These are phyloP conservation scores for Ametastegia equiseti DNA, from an alignment of 2,888 invertebrate species.

Conservation along the genomic window DNA sequence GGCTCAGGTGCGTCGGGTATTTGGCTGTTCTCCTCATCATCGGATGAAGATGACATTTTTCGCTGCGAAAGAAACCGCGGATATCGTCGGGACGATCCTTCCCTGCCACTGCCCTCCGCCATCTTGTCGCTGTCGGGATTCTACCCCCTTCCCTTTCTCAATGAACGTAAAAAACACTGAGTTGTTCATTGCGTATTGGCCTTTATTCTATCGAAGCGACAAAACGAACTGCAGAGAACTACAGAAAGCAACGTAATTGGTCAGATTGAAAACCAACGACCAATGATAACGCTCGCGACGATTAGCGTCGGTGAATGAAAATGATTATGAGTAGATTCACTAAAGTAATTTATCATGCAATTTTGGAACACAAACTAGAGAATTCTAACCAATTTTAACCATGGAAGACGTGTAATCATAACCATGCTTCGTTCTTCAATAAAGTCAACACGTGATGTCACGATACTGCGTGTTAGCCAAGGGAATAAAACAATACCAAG, in stretches of 20 bases:
- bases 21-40: conserved; percentile 33
- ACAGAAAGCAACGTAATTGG: no score
- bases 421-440: conserved; percentile 18
- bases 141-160: not conserved
- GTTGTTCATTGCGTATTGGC: no score
- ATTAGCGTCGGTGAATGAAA: no score
- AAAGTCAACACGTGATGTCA: conserved; percentile 1
- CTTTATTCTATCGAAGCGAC: no score
- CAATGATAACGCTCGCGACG: no score
- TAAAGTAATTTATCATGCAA: not conserved
- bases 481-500: not conserved
- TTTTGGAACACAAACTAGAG: not conserved
- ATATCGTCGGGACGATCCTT: conserved; percentile 10
- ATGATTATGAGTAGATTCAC: no score
- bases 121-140: conserved; percentile 24
- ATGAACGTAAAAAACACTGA: not conserved
- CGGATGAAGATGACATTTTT: conserved; percentile 46
- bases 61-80: conserved; percentile 5
- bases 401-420: conserved; percentile 21
- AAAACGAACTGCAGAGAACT: no score
- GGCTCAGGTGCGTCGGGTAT: not conserved
- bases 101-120: conserved; percentile 37
- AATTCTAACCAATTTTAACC: conserved; percentile 1
- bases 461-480: not conserved
- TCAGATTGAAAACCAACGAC: no score